A percentile compares a stretch with the other conserved stretches of the same genome.
Evolutionary conservation across 1,140 invertebrate species (phyloP).

Genomic region (Lethocerus indicus): DNA sequence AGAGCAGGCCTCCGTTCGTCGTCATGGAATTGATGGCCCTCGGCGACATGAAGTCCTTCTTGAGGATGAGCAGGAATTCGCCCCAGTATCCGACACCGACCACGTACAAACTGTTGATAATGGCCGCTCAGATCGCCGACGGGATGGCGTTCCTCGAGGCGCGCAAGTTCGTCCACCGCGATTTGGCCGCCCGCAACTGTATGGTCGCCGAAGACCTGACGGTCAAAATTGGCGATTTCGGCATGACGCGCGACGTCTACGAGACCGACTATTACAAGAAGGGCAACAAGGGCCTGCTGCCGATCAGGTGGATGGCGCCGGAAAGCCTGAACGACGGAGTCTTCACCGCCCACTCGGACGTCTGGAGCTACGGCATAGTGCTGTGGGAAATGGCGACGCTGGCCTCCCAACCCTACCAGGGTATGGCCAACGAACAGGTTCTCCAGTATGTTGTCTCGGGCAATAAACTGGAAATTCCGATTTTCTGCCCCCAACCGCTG

Average conservation of each 20-base stretch:
- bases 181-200: constrained; percentile 96
- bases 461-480: constrained; percentile 75
- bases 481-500: constrained; percentile 77
- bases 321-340: constrained; percentile 91
- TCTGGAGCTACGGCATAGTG: constrained; percentile 94
- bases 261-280: constrained; percentile 94
- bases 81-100: constrained; percentile 42
- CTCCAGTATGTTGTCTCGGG: constrained; percentile 77
- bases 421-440: constrained; percentile 55
- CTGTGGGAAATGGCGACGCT: constrained; percentile 97
- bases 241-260: constrained; percentile 92
- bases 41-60: constrained; percentile 85
- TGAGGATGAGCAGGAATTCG: constrained; percentile 33
- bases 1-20: constrained; percentile 75
- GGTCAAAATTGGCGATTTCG: constrained; percentile 93
- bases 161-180: constrained; percentile 91
- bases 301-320: constrained; percentile 81
- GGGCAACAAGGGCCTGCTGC: constrained; percentile 70
- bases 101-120: constrained; percentile 34
- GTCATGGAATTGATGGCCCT: constrained; percentile 95
- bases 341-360: constrained; percentile 80
- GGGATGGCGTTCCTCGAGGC: constrained; percentile 93
- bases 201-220: constrained; percentile 83
- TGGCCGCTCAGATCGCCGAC: constrained; percentile 95
- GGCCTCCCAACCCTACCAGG: constrained; percentile 94